Conservation (phyloP, 1,140 invertebrate species). For the Berghia stephanieae region DNA sequence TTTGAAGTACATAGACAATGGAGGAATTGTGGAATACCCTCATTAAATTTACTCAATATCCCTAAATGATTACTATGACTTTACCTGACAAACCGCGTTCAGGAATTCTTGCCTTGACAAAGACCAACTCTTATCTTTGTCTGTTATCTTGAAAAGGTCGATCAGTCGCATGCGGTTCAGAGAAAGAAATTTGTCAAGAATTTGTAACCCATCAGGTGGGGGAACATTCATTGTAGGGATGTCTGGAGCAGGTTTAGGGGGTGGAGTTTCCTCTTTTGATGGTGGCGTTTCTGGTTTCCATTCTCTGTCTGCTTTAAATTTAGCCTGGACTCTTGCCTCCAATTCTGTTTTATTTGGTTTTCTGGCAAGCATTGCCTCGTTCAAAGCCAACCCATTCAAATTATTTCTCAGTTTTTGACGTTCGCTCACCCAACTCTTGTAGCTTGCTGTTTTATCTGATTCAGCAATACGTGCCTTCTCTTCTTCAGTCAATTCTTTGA, state of each 20-base stretch:
- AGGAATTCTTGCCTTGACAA: conserved; percentile 57
- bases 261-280: conserved; percentile 29
- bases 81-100: conserved; percentile 54
- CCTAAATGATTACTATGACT: too few species aligned
- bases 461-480: conserved; percentile 34
- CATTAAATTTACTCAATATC: too few species aligned
- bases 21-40: too few species aligned
- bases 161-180: conserved; percentile 58
- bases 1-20: too few species aligned
- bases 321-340: conserved; percentile 53
- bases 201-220: conserved; percentile 52
- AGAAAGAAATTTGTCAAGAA: conserved; percentile 54
- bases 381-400: conserved; percentile 58
- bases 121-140: conserved; percentile 63
- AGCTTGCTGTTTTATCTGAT: conserved; percentile 44
- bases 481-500: conserved; percentile 39
- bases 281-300: conserved; percentile 30
- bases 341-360: conserved; percentile 58
- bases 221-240: conserved; percentile 39
- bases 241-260: conserved; percentile 33
- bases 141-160: conserved; percentile 57
- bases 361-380: conserved; percentile 51
- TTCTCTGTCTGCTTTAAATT: conserved; percentile 30
- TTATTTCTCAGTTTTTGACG: conserved; percentile 55
- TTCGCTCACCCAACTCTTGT: conserved; percentile 57